Percentiles rank a stretch among this genome's conserved stretches.
These are phyloP conservation scores for Tenthredo scrophulariae DNA, from an alignment of 2,888 invertebrate genomes.

Conservation along the genomic window DNA sequence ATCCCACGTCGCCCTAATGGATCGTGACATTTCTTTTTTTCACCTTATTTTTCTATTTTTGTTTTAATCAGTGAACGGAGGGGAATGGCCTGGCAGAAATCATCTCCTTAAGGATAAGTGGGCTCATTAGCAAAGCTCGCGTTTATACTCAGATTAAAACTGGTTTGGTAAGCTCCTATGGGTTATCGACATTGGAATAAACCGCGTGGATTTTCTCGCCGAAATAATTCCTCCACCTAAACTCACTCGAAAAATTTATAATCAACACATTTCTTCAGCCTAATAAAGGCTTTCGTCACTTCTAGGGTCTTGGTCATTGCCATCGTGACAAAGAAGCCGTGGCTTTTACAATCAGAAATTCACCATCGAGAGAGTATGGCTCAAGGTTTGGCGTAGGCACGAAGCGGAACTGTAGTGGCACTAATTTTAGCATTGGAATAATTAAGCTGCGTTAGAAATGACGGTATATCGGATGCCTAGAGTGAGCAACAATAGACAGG, in stretches of 20 bases:
- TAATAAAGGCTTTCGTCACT: background rate
- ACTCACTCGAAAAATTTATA: background rate
- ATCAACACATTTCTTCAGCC: background rate
- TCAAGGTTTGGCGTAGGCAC: slow-evolving; percentile 43
- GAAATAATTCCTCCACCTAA: background rate
- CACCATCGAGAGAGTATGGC: background rate
- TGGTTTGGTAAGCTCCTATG: background rate
- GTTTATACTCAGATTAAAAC: slow-evolving; percentile 37
- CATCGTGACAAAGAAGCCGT: background rate
- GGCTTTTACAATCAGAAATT: background rate
- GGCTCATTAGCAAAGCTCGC: slow-evolving; percentile 40
- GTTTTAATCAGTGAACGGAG: background rate
- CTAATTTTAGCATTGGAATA: slow-evolving; percentile 18
- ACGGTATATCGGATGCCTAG: background rate
- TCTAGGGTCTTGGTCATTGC: background rate
- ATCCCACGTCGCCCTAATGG: slow-evolving; percentile 33
- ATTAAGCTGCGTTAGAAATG: background rate
- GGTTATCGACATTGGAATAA: background rate
- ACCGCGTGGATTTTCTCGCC: background rate
- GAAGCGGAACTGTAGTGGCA: slow-evolving; percentile 18
- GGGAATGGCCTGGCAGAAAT: slow-evolving; percentile 4
- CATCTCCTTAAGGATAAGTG: background rate
- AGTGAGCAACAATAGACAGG: slow-evolving; percentile 29
- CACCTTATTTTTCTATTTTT: background rate
- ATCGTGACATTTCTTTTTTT: slow-evolving; percentile 31